Conservation (phyloP, 2,113 vertebrate species). For the Scomber scombrus region DNA sequence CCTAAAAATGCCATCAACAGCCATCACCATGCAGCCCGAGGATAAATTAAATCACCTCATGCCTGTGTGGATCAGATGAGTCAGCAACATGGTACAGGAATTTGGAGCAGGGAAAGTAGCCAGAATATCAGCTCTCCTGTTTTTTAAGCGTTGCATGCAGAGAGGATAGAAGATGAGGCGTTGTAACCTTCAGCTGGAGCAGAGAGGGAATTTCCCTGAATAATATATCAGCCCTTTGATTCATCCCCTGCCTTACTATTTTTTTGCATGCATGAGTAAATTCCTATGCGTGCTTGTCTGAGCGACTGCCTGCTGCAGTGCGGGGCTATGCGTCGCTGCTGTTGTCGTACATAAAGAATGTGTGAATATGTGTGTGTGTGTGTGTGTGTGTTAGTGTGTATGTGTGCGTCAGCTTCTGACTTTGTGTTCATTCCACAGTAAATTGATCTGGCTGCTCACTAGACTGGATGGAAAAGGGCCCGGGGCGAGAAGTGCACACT, state of each 20-base stretch:
- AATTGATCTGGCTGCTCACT: constrained; percentile 92
- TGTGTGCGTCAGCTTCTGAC: constrained; percentile 74
- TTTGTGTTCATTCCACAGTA: constrained; percentile 84
- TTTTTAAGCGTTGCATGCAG: constrained; percentile 43
- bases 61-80: constrained; percentile 38
- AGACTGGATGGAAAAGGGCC: constrained; percentile 90
- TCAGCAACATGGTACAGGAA: constrained; percentile 58
- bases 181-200: constrained; percentile 30
- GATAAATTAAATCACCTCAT: constrained; percentile 33
- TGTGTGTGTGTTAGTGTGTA: constrained; percentile 38
- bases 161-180: constrained; percentile 7
- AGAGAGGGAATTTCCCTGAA: constrained; percentile 68
- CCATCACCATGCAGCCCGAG: constrained; percentile 17
- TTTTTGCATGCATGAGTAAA: constrained; percentile 76
- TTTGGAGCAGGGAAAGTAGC: constrained; percentile 18
- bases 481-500: constrained; percentile 70
- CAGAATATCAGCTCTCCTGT: constrained; percentile 38
- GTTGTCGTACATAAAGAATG: constrained; percentile 58
- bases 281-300: constrained; percentile 50
- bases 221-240: constrained; percentile 62
- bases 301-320: constrained; percentile 51
- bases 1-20: constrained; percentile 32
- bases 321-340: constrained; percentile 41
- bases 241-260: constrained; percentile 38
- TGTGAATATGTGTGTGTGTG: constrained; percentile 35